phyloP scores from a whole-genome alignment of 2,888 invertebrate genomes.

The Sarcophaga caerulescens region DNA sequence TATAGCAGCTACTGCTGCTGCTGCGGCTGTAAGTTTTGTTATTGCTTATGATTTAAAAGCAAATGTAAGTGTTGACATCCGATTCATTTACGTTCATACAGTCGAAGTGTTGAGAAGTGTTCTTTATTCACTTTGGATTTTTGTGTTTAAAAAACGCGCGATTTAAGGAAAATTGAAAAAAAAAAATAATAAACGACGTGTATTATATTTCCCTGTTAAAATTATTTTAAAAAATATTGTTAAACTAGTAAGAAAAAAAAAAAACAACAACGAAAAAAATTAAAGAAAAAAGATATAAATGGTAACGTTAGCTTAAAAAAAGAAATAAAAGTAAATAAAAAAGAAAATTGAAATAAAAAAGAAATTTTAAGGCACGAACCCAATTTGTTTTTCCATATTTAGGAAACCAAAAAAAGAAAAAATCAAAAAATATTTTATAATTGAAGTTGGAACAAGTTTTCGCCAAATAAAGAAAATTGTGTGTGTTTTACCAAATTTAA shows the following conservation, averaged over 20 bases:
- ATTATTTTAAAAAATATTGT: slow-evolving; percentile 41
- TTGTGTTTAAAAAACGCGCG: slow-evolving; percentile 11
- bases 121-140: slow-evolving; percentile 56
- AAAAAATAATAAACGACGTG: slow-evolving; percentile 48
- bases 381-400: slow-evolving; percentile 5
- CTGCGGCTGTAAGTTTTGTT: slow-evolving; percentile 16
- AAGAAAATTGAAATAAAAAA: slow-evolving; percentile 1
- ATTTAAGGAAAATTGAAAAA: slow-evolving; percentile 4
- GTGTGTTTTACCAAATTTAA: slow-evolving; percentile 5
- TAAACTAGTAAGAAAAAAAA: slow-evolving; percentile 39
- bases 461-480: slow-evolving; percentile 55
- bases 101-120: slow-evolving; percentile 77
- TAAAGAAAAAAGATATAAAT: slow-evolving; percentile 34
- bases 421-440: slow-evolving; percentile 61
- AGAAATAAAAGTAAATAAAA: neutral
- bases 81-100: slow-evolving; percentile 76
- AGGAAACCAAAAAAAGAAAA: slow-evolving; percentile 2
- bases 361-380: slow-evolving; percentile 54
- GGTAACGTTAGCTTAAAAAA: slow-evolving; percentile 56
- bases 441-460: slow-evolving; percentile 70
- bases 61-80: slow-evolving; percentile 50
- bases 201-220: slow-evolving; percentile 2
- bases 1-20: slow-evolving; percentile 22
- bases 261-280: slow-evolving; percentile 48
- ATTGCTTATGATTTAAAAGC: slow-evolving; percentile 64